Conservation (phyloP, 2,888 invertebrate species). For the Trissonchulus sp. region DNA sequence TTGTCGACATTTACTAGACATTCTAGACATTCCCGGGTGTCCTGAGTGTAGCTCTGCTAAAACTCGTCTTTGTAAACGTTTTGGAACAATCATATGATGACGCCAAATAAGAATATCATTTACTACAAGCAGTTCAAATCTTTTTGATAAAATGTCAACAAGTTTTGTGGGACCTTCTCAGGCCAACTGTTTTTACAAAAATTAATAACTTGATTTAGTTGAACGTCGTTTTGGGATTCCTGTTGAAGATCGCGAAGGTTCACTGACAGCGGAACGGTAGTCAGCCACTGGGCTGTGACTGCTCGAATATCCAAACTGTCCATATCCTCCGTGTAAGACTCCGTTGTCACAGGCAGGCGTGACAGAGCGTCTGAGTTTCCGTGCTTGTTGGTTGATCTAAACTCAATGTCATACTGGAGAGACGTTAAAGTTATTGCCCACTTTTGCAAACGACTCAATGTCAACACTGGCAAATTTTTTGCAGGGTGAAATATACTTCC, state of each 20-base stretch:
- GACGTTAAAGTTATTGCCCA: not conserved
- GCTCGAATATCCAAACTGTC: not conserved
- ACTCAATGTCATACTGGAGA: not conserved
- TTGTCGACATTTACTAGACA: not conserved
- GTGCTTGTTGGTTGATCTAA: not conserved
- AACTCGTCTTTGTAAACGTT: not conserved
- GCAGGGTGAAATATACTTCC: not conserved
- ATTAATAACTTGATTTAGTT: not conserved
- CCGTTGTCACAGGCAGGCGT: not conserved
- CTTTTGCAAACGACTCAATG: not conserved
- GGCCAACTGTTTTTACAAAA: not conserved
- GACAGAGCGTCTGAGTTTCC: not conserved
- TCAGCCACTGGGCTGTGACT: not conserved
- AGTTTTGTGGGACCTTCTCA: not conserved
- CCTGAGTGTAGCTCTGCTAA: not conserved
- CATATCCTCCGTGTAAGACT: not conserved
- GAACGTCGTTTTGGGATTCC: not conserved
- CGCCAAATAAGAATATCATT: not conserved
- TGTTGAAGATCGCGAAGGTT: not conserved
- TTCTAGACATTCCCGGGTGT: not conserved
- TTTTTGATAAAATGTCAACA: not conserved
- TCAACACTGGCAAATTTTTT: not conserved
- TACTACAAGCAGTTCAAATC: not conserved
- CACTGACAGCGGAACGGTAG: not conserved
- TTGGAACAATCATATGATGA: not conserved